Evolutionary conservation across 2,888 invertebrate species (phyloP).

Genomic region (Gnatocerus cornutus): DNA sequence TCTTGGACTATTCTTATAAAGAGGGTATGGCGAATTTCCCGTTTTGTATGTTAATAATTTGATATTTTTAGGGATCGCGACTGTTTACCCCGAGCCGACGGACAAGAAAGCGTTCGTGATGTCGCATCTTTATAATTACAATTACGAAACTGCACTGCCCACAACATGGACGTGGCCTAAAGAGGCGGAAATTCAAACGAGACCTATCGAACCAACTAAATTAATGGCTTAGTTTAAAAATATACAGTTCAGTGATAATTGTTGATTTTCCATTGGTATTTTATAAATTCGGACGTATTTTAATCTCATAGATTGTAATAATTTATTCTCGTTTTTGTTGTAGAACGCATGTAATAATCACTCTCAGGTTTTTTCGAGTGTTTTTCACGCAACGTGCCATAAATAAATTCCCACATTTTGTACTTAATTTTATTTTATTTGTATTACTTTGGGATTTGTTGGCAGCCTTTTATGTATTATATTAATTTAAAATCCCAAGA

Average conservation of each 20-base stretch:
- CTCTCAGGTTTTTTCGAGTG: background rate
- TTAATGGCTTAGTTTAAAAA: slow-evolving; percentile 58
- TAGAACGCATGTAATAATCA: slow-evolving; percentile 1
- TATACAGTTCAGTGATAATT: slow-evolving; percentile 37
- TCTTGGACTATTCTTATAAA: slow-evolving; percentile 92
- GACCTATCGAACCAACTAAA: slow-evolving; percentile 64
- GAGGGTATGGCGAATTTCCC: slow-evolving; percentile 76
- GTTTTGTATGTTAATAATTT: slow-evolving; percentile 25
- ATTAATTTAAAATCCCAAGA: background rate
- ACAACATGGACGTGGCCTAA: slow-evolving; percentile 77
- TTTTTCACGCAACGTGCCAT: slow-evolving; percentile 28
- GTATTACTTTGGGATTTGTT: background rate
- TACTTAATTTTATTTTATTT: slow-evolving; percentile 44
- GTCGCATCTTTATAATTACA: slow-evolving; percentile 84
- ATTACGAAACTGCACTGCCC: slow-evolving; percentile 87
- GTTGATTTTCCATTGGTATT: slow-evolving; percentile 33
- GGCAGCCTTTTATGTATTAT: background rate
- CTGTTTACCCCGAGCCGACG: slow-evolving; percentile 89
- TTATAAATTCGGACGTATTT: slow-evolving; percentile 38
- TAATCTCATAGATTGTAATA: slow-evolving; percentile 26
- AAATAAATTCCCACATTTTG: slow-evolving; percentile 34
- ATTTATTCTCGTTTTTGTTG: slow-evolving; percentile 31
- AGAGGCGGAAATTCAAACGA: slow-evolving; percentile 64
- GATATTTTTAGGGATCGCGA: slow-evolving; percentile 79
- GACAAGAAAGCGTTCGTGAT: slow-evolving; percentile 82